These are phyloP conservation scores for Caracal caracal DNA, from an alignment of 2,113 vertebrate genomes.

Conservation along the genomic window DNA sequence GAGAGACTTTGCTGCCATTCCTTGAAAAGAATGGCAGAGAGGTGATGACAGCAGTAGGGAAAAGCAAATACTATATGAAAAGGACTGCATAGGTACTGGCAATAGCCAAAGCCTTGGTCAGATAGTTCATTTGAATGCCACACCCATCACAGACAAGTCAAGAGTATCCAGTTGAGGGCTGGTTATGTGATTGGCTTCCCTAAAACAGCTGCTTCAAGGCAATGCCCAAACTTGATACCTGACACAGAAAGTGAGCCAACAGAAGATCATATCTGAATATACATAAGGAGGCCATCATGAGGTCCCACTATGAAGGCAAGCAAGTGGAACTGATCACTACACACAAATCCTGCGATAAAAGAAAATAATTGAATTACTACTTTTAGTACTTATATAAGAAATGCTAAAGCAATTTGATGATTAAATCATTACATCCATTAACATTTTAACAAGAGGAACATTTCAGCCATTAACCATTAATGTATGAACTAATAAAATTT, in stretches of 20 bases:
- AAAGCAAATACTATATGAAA: constrained; percentile 91
- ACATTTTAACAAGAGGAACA: neutral
- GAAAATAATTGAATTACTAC: constrained; percentile 58
- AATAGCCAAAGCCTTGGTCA: constrained; percentile 92
- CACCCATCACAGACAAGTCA: constrained; percentile 87
- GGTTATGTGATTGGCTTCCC: constrained; percentile 88
- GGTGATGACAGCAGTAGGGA: constrained; percentile 89
- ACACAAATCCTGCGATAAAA: constrained; percentile 87
- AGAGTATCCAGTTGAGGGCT: constrained; percentile 88
- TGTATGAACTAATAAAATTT: constrained; percentile 1
- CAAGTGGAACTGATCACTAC: constrained; percentile 88
- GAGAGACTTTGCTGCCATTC: constrained; percentile 88
- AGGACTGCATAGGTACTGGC: constrained; percentile 90
- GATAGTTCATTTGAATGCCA: constrained; percentile 91
- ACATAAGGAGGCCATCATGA: constrained; percentile 88
- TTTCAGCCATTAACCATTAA: neutral
- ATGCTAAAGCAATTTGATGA: constrained; percentile 14
- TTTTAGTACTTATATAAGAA: constrained; percentile 1
- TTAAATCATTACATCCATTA: neutral
- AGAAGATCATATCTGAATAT: constrained; percentile 90
- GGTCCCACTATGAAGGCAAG: constrained; percentile 90
- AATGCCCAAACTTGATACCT: constrained; percentile 90
- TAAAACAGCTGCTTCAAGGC: constrained; percentile 89
- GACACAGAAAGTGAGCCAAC: constrained; percentile 90
- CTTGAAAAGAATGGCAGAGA: constrained; percentile 92